These are phyloP conservation scores for Heliconius hortense DNA, from an alignment of 2,888 invertebrate species.

Conservation along the genomic window DNA sequence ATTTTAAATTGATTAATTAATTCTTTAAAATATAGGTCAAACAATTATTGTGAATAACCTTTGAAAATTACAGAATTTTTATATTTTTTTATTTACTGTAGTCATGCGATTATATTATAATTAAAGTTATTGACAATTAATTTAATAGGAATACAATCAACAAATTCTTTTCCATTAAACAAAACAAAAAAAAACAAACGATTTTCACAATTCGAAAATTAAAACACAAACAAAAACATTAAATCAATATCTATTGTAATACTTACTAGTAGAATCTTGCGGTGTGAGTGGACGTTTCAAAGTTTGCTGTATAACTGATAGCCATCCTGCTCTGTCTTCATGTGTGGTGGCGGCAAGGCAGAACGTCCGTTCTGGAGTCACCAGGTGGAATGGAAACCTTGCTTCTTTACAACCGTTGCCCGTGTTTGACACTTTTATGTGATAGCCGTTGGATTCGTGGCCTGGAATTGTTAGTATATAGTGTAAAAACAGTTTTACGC, in stretches of 20 bases:
- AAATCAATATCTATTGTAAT: conserved; percentile 1
- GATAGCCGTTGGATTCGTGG: conserved; percentile 88
- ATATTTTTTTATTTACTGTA: no score
- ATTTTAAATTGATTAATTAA: no score
- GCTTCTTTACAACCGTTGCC: conserved; percentile 86
- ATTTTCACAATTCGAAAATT: neutral
- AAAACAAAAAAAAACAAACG: neutral
- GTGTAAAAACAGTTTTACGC: neutral
- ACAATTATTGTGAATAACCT: no score
- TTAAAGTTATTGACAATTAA: no score
- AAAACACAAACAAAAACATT: neutral
- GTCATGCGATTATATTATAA: no score
- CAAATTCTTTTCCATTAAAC: no score
- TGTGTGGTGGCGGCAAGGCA: conserved; percentile 89
- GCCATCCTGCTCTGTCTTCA: conserved; percentile 91
- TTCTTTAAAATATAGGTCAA: no score
- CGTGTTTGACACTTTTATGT: conserved; percentile 83
- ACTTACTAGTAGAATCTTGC: conserved; percentile 86
- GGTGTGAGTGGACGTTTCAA: conserved; percentile 89
- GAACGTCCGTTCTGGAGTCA: conserved; percentile 89
- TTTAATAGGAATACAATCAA: no score
- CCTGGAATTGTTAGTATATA: conserved; percentile 68
- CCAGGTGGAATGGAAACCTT: conserved; percentile 90
- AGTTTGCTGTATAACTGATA: conserved; percentile 87
- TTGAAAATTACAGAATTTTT: no score